Base-by-base conservation (phyloP, 2,797 vertebrate genomes). In the Diceros bicornis region DNA sequence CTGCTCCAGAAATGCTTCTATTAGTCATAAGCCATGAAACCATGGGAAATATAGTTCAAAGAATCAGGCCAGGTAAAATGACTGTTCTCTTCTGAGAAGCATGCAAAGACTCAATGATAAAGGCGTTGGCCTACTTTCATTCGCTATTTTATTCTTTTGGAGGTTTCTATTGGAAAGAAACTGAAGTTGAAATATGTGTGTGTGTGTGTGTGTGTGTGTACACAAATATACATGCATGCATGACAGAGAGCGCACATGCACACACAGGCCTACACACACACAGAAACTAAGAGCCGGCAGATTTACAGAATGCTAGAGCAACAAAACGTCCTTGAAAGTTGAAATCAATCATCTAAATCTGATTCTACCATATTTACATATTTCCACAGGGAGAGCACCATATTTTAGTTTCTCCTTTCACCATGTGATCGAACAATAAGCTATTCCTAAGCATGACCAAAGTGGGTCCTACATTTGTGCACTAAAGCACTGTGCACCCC, bases 371-470 rank as follows among this genome's bases (percentile, higher is more conserved):
- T 90, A 32, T 96, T 96, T 96, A 87, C 85, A 77, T 91, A 94
- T 91, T 96, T 95, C 97, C 69, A 29, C 10, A 68, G 88, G 96
- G 29, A 89, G n/a, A 68, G 68, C 12, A 4, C 23, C 44, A 13
- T 91, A 37, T 97, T 96, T 97, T 94, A 94, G 97, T 97, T 44
- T 79, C 32, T 44, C 93, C 82, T 93, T 95, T 79, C 72, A 95
- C 37, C 25, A 25, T 82, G 47, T 16, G 89, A 47, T 20, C 74
- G 64, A 0, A 3, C 44, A 94, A 78, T 50, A 47, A 82, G 78
- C 7, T 74, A 9, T 37, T 7, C 88, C 47, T 47, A 29, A 86
- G 89, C 87, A 32, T 5, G 41, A 72, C 57, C 59, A 34, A 50
- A 91, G 89, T 20, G 9, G 23, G 81, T 94, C 0, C 0, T 34